Percentiles rank a stretch among this genome's conserved stretches.
phyloP scores from a whole-genome alignment of 2,888 invertebrate genomes.

The Caradrina clavipalpis region DNA sequence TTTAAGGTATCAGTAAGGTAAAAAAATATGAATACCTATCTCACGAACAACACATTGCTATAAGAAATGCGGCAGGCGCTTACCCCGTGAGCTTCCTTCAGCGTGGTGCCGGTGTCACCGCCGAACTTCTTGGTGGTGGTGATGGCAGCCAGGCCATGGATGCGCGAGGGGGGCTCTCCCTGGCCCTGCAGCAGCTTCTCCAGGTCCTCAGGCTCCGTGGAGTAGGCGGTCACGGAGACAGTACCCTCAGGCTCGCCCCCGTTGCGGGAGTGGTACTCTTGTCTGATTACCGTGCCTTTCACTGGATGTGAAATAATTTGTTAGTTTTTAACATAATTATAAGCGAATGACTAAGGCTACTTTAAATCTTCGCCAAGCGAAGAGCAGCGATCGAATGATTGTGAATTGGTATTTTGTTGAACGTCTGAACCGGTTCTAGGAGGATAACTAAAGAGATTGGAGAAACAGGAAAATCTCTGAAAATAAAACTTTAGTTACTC shows the following conservation, averaged over 20 bases:
- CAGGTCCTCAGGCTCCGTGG: slow-evolving; percentile 92
- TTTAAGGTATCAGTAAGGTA: too few species aligned
- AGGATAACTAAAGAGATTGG: slow-evolving; percentile 7
- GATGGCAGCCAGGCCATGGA: slow-evolving; percentile 87
- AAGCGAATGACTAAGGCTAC: not conserved
- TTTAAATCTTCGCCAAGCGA: not conserved
- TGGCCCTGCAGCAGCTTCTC: slow-evolving; percentile 81
- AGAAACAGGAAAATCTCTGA: not conserved
- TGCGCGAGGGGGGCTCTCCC: slow-evolving; percentile 80
- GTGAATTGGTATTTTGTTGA: not conserved
- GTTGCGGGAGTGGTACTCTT: slow-evolving; percentile 93
- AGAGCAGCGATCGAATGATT: not conserved
- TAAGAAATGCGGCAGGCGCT: slow-evolving; percentile 57
- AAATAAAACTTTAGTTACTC: not conserved
- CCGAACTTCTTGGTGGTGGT: slow-evolving; percentile 88
- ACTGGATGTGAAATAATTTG: slow-evolving; percentile 84
- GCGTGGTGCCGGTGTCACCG: slow-evolving; percentile 81
- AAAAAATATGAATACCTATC: not conserved
- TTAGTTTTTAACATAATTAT: not conserved
- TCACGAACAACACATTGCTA: slow-evolving; percentile 10
- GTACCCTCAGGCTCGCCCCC: slow-evolving; percentile 93
- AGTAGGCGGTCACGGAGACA: slow-evolving; percentile 93
- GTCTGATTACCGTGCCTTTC: slow-evolving; percentile 93
- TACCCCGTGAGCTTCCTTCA: slow-evolving; percentile 82
- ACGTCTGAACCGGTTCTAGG: slow-evolving; percentile 6